phyloP scores from a whole-genome alignment of 2,888 invertebrate genomes.

The Macropis europaea region DNA sequence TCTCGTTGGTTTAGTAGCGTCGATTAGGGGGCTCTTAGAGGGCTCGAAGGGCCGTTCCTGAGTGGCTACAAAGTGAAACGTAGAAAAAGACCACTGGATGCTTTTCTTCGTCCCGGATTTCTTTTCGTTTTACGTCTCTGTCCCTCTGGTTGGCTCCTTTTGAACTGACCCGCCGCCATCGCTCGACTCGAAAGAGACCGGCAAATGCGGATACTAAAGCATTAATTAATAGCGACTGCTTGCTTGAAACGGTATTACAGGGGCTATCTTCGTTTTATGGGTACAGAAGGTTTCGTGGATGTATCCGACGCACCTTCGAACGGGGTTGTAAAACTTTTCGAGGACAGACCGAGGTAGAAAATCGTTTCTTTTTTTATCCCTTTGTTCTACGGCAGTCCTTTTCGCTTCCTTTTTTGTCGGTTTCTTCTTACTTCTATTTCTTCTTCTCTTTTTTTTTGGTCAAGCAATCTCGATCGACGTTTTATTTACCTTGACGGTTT shows the following conservation, averaged over 20 bases:
- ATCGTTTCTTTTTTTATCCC: constrained; percentile 6
- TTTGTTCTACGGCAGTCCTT: no score
- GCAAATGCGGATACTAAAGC: constrained; percentile 73
- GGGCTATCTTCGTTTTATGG: constrained; percentile 61
- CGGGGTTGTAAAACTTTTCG: constrained; percentile 43
- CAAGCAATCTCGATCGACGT: no score
- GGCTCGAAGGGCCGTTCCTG: constrained; percentile 60
- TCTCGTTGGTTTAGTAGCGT: constrained; percentile 70
- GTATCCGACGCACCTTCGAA: constrained; percentile 41
- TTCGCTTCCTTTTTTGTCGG: background rate
- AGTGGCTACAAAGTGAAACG: constrained; percentile 67
- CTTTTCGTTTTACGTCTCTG: background rate
- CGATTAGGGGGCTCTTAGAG: constrained; percentile 74
- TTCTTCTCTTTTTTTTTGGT: no score
- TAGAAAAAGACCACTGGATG: constrained; percentile 10
- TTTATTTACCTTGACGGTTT: no score
- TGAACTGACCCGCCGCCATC: constrained; percentile 9
- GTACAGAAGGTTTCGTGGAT: constrained; percentile 50
- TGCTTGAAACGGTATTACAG: constrained; percentile 64
- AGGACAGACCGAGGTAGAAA: constrained; percentile 13
- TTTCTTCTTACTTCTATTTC: no score
- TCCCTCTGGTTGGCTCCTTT: background rate
- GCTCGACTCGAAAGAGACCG: constrained; percentile 44
- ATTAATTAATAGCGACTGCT: constrained; percentile 76
- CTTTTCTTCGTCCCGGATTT: background rate